Evolutionary conservation across 2,888 invertebrate species (phyloP), one percentile per base, ranked within the genome.

Genomic region (Hypomecis punctinalis): DNA sequence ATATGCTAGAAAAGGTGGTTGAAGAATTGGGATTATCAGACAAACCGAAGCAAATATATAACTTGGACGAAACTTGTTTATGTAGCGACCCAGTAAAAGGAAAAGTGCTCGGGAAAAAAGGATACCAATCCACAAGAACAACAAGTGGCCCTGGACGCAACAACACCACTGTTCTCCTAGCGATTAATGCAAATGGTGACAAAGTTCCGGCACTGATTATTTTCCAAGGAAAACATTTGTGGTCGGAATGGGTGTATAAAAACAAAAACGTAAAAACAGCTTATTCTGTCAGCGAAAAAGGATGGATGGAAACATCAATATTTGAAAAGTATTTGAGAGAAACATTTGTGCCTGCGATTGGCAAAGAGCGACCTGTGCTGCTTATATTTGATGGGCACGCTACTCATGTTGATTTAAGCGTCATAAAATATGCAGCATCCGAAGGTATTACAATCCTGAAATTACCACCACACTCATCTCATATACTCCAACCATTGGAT

Each of bases 381-480:
- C 72, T 61, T 23, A 47, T 54, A 46, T 61, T 47, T 33, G 61
- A 61, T 47, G 61, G 61, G 47, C 61, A 61, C 39, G 39, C 39
- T 39, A 39, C 39, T 39, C 39, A 72, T 55, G 72, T 75, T 49
- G 58, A 79, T 52, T 75, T 77, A 36, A 74, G 73, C 9, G 70
- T 81, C 35, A 69, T 79, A 74, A 49, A 78, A 76, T 63, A 76
- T 78, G 36, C 81, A 77, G 69, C 59, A 55, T 23, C 76, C 74
- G 36, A 79, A 77, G 60, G 66, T 76, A 49, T 70, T 13, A 63
- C 63, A 36, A 76, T 80, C 40, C 52, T 81, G 4, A 83, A 80
- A 59, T 63, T 82, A 33, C 80, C 81, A 42, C 75, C 23, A 23
- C 23, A 23, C 23, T 23, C 23, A 23, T 23, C 23, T 1, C 23